Percentiles rank a stretch among this genome's conserved stretches.
phyloP scores from a whole-genome alignment of 2,113 vertebrate species.

The Egretta garzetta region DNA sequence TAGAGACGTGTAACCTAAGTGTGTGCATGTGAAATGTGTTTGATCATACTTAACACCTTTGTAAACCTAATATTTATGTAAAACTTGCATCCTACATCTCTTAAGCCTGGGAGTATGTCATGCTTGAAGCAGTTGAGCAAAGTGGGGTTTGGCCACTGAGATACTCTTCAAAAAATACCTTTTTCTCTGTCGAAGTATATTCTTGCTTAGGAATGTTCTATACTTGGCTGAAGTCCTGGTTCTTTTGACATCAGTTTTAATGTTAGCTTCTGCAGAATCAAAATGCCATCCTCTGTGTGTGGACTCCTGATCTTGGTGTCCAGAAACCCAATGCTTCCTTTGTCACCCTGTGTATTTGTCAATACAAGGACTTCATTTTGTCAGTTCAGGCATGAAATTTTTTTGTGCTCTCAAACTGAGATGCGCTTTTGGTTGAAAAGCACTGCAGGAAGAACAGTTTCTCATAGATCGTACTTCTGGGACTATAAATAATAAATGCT shows the following conservation, averaged over 20 bases:
- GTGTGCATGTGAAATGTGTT: neutral
- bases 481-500: constrained; percentile 53
- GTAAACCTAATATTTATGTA: neutral
- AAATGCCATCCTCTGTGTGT: neutral
- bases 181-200: neutral
- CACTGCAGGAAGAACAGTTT: constrained; percentile 30
- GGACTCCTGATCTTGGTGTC: neutral
- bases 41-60: neutral
- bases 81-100: neutral
- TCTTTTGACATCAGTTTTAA: neutral
- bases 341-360: neutral
- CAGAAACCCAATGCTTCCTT: neutral
- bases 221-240: neutral
- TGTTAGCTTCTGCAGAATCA: neutral
- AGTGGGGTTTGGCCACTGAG: neutral
- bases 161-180: neutral
- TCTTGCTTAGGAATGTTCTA: neutral
- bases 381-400: neutral
- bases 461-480: neutral
- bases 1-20: neutral
- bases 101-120: neutral
- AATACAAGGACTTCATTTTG: neutral
- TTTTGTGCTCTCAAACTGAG: neutral
- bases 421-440: constrained; percentile 33
- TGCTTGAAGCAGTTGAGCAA: neutral